Conservation (phyloP, 2,888 invertebrate genomes). For the Pristionchus arcanus region DNA sequence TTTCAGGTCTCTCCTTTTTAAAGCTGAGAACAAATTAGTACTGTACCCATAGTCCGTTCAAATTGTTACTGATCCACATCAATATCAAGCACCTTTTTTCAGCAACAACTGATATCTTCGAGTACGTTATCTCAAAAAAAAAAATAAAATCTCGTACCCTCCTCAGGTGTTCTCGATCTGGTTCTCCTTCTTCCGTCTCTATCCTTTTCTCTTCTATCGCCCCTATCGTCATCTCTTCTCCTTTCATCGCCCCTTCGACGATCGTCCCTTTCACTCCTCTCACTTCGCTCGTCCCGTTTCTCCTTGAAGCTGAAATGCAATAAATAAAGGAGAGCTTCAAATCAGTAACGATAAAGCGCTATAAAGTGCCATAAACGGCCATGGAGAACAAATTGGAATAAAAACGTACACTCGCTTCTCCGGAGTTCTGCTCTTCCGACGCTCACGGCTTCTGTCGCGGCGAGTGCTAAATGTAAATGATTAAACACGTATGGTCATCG, state of each 20-base stretch:
- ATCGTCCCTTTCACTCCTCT: slow-evolving; percentile 56
- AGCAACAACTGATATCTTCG: too few relatives aligned
- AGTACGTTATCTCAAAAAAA: neutral
- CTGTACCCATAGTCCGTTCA: too few relatives aligned
- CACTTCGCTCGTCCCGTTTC: slow-evolving; percentile 60
- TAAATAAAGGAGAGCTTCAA: neutral
- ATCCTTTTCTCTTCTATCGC: slow-evolving; percentile 57
- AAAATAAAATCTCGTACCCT: neutral
- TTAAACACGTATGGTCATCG: neutral
- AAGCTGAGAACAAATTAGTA: too few relatives aligned
- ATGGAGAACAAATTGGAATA: neutral
- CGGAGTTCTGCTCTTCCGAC: slow-evolving; percentile 48
- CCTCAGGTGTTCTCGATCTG: slow-evolving; percentile 45
- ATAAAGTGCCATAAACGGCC: neutral
- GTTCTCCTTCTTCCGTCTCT: slow-evolving; percentile 54
- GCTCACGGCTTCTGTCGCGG: slow-evolving; percentile 46
- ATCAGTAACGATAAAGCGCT: neutral
- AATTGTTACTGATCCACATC: too few relatives aligned
- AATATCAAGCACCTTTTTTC: too few relatives aligned
- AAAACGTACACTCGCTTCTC: slow-evolving; percentile 53
- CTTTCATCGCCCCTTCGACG: slow-evolving; percentile 58
- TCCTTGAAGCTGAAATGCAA: slow-evolving; percentile 53
- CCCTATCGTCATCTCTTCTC: slow-evolving; percentile 57
- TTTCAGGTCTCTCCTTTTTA: too few relatives aligned
- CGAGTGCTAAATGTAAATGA: slow-evolving; percentile 26